A percentile compares a stretch with the other conserved stretches of the same genome.
phyloP scores from a whole-genome alignment of 2,888 invertebrate species.

The Dasysyrphus tricinctus region DNA sequence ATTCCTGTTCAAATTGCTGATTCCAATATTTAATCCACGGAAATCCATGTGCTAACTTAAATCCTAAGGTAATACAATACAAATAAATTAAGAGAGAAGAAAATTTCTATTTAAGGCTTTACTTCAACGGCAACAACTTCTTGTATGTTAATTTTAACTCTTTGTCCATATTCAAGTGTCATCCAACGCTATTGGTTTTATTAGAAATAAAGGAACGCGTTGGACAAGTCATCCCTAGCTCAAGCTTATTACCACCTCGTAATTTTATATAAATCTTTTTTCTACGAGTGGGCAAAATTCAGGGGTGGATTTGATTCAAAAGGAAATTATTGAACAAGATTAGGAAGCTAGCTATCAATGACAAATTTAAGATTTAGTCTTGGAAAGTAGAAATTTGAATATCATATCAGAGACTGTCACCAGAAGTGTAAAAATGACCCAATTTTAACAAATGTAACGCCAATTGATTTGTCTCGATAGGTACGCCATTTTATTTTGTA shows the following conservation, averaged over 20 bases:
- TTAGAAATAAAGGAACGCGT: neutral
- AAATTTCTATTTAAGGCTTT: slow-evolving; percentile 40
- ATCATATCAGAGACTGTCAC: too few species aligned
- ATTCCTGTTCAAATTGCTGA: neutral
- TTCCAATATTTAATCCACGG: slow-evolving; percentile 10
- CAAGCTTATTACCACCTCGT: neutral
- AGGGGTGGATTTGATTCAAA: neutral
- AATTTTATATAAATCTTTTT: slow-evolving; percentile 10
- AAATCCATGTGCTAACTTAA: slow-evolving; percentile 27
- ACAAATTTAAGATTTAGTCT: too few species aligned
- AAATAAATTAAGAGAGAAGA: slow-evolving; percentile 22
- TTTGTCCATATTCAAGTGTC: slow-evolving; percentile 39
- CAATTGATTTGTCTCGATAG: too few species aligned
- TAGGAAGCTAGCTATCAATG: too few species aligned
- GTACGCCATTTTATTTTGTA: too few species aligned
- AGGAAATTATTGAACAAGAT: too few species aligned
- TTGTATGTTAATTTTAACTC: slow-evolving; percentile 56
- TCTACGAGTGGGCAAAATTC: slow-evolving; percentile 28
- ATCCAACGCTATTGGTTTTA: slow-evolving; percentile 34
- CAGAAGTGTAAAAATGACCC: too few species aligned
- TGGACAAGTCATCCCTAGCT: slow-evolving; percentile 10
- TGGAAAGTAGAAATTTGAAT: too few species aligned
- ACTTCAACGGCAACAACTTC: slow-evolving; percentile 24
- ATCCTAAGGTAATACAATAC: neutral
- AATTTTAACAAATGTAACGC: too few species aligned